These are phyloP conservation scores for Diabrotica undecimpunctata DNA, from an alignment of 1,140 invertebrate genomes.

Conservation along the genomic window DNA sequence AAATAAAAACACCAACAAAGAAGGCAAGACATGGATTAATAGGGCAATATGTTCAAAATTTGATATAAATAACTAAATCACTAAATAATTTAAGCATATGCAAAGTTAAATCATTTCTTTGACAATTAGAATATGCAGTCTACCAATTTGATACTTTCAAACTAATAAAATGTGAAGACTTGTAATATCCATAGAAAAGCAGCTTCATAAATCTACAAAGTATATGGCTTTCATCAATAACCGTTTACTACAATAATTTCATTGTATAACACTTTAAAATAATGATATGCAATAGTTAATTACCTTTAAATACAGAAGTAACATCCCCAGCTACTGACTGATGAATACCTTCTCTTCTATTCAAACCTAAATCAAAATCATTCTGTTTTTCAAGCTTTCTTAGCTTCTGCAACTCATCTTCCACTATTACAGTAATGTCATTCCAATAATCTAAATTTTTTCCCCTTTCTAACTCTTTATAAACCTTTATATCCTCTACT, in stretches of 20 bases:
- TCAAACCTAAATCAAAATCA: slow-evolving; percentile 62
- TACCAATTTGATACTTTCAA: no score
- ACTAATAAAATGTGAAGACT: no score
- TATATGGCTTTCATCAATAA: not conserved
- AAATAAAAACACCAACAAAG: no score
- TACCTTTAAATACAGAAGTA: slow-evolving; percentile 82
- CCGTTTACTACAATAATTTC: not conserved
- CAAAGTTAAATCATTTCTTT: no score
- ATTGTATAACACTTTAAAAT: not conserved
- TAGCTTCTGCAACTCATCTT: slow-evolving; percentile 90
- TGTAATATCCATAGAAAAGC: no score
- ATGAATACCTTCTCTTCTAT: slow-evolving; percentile 89
- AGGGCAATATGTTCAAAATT: no score
- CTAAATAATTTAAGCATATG: no score
- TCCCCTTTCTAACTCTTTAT: slow-evolving; percentile 79
- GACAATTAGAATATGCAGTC: no score
- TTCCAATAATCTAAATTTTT: slow-evolving; percentile 94
- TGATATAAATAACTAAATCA: no score
- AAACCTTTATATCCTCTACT: slow-evolving; percentile 93
- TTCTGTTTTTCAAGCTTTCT: slow-evolving; percentile 66
- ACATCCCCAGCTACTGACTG: slow-evolving; percentile 89
- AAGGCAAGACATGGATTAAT: no score
- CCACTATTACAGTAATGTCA: slow-evolving; percentile 93
- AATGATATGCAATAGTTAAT: not conserved
- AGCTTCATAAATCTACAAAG: not conserved